Percentiles rank a stretch among this genome's conserved stretches.
These are phyloP conservation scores for Podotricha telesiphe DNA, from an alignment of 2,888 invertebrate genomes.

Conservation along the genomic window DNA sequence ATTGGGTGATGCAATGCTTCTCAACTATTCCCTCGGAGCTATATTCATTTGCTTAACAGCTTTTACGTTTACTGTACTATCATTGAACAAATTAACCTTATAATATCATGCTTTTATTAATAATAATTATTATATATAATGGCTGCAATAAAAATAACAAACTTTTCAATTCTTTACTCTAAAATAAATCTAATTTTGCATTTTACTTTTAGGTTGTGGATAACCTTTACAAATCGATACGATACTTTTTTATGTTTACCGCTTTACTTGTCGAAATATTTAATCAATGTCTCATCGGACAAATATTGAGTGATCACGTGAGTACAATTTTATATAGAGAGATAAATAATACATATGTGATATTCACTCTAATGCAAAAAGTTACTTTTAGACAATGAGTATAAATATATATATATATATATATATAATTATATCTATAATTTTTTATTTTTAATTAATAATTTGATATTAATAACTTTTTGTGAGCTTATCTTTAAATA, in stretches of 20 bases:
- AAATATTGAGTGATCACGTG: slow-evolving; percentile 70
- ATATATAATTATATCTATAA: no score
- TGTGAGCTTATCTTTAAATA: no score
- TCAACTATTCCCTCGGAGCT: slow-evolving; percentile 67
- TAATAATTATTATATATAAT: not conserved
- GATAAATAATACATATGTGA: no score
- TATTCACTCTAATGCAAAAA: no score
- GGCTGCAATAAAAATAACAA: not conserved
- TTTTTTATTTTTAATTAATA: no score
- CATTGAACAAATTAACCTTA: slow-evolving; percentile 16
- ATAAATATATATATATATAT: no score
- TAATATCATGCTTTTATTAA: not conserved
- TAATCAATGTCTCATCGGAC: slow-evolving; percentile 68
- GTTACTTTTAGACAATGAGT: no score
- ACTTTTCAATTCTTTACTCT: slow-evolving; percentile 17
- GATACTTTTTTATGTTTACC: slow-evolving; percentile 69
- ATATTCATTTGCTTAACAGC: slow-evolving; percentile 72
- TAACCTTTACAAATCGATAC: slow-evolving; percentile 61
- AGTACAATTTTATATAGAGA: slow-evolving; percentile 46
- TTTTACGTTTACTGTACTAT: slow-evolving; percentile 66
- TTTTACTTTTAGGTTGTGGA: slow-evolving; percentile 63
- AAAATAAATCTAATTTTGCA: not conserved
- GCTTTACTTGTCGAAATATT: slow-evolving; percentile 65
- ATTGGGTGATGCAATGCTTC: slow-evolving; percentile 65
- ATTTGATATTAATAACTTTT: no score